Base-by-base conservation (phyloP, 2,113 vertebrate genomes). In the Chaetops frenatus region DNA sequence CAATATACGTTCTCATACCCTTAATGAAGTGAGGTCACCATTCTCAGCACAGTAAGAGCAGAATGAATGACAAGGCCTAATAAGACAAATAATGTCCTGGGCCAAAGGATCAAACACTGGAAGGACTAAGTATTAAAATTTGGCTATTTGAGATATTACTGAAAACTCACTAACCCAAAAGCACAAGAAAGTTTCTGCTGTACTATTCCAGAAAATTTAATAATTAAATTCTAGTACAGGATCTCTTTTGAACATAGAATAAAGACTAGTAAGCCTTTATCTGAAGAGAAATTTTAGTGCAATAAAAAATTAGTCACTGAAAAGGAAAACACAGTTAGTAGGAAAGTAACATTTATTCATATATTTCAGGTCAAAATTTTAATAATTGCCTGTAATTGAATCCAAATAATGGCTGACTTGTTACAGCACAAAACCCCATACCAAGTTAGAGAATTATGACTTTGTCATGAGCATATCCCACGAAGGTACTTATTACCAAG, bases 351-450 rank as follows among this genome's bases (percentile, higher is more conserved):
- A 40, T 45, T 69, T 79, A 67, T 53, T 79, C 8, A 42, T 10
- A 23, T 45, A 74, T 60, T 51, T 67, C 28, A 54, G 3, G 12
- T 48, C 17, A 74, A 40, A 44, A 24, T 57, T 44, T 66, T 86
- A 25, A 1, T 15, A 62, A 51, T 4, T 44, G 5, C 3, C 7
- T 86, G 7, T 65, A 38, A 35, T 11, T 56, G 5, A 69, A 48
- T 56, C 8, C 45, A 78, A 44, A 78, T 8, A 60, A 51, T 38
- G 23, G 54, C 40, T 64, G 20, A 31, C 8, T 7, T 33, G 7
- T 7, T 73, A 44, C 1, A 0, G 28, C 24, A 87, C 35, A 73
- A 65, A 77, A 12, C 2, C 3, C 8, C 4, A 0, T 22, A 64
- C 15, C 13, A 71, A 42, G 13, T 24, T 19, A 60, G 14, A 20